These are phyloP conservation scores for Dicyrtomina minuta DNA, from an alignment of 2,888 invertebrate genomes.

Conservation along the genomic window DNA sequence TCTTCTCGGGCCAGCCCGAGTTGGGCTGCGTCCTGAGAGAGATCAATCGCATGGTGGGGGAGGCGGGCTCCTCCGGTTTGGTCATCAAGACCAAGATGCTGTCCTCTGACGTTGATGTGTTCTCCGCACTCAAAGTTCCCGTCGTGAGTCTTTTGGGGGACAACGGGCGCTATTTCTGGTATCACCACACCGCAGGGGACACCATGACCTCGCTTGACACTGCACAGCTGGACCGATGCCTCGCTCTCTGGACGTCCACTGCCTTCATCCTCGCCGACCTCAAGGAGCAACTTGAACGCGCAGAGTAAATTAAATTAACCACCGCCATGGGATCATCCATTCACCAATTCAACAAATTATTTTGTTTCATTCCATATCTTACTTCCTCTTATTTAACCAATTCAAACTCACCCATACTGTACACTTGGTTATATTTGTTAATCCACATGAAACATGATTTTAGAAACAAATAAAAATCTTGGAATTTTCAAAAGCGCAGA, in stretches of 20 bases:
- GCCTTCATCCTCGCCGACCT: background rate
- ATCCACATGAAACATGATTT: too few relatives aligned
- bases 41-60: slow-evolving; percentile 56
- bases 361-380: too few relatives aligned
- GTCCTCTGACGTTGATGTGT: slow-evolving; percentile 34
- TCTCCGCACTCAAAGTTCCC: slow-evolving; percentile 65
- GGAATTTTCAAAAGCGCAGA: too few relatives aligned
- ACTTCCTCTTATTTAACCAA: too few relatives aligned
- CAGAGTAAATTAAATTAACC: too few relatives aligned
- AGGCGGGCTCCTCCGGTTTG: slow-evolving; percentile 31
- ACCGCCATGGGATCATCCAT: too few relatives aligned
- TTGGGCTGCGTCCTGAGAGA: slow-evolving; percentile 69
- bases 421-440: too few relatives aligned
- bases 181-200: background rate
- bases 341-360: too few relatives aligned
- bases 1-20: slow-evolving; percentile 64
- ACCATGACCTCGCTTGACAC: background rate
- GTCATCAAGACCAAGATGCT: too few relatives aligned
- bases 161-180: background rate
- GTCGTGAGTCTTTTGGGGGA: slow-evolving; percentile 64
- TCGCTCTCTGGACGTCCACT: background rate
- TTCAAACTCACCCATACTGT: too few relatives aligned
- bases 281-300: too few relatives aligned
- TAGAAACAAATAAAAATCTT: too few relatives aligned
- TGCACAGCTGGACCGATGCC: background rate